Base-by-base conservation (phyloP, 2,797 vertebrate species). In the Halcyon chelicuti region DNA sequence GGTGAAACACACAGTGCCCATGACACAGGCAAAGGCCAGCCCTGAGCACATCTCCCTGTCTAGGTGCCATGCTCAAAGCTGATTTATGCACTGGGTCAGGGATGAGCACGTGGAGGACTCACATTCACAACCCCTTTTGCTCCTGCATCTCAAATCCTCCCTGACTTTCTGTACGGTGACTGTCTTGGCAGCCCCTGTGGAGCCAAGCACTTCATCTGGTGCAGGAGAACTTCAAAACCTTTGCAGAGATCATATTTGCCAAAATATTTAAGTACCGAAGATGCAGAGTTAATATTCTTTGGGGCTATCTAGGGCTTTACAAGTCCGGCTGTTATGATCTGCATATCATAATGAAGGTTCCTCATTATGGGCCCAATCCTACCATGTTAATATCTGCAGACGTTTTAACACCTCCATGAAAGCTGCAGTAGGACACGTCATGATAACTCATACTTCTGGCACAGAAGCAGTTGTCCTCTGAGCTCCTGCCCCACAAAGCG, bases 131-230 rank as follows among this genome's bases (percentile, higher is more conserved):
- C n/a, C 21, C 7, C 7, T 66, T 76, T 35, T 66, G 15, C 14
- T 39, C 21, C 51, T 60, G 23, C 3, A 67, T 12, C 19, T 76
- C 54, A 37, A 19, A 39, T 57, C 22, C 8, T 49, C 31, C 44
- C 29, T 68, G 8, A 6, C 3, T 57, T 65, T 74, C 21, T 12
- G 5, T 15, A 10, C 3, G 39, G 4, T 0, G 0, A 37, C 14
- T 51, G 7, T 9, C 26, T 71, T 1, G 0, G 13, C 0, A 1
- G 10, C 0, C 4, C 11, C 21, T 31, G 49, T 0, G 0, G 16
- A 61, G 5, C 2, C 40, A 51, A 81, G 46, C 2, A 51, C 29
- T 39, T 58, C 13, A 9, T 18, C 54, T 49, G 14, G 5, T 52
- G 28, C 40, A 26, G 26, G 8, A 80, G 23, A 31, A 22, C 49